Evolutionary conservation across 2,888 invertebrate species (phyloP).

Genomic region (Calliopum simillimum): DNA sequence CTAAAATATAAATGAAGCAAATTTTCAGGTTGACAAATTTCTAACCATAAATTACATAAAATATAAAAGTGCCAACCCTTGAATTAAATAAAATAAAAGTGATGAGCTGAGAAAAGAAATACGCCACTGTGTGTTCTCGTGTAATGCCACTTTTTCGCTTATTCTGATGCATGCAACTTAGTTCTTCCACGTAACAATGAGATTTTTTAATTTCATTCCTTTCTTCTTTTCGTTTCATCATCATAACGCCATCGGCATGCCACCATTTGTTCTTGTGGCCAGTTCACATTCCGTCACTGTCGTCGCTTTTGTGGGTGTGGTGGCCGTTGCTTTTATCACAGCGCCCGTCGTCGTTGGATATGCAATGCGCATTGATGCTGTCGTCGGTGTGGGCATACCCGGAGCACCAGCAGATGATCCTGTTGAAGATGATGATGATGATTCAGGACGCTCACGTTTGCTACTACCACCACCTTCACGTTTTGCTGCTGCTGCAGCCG

Average conservation of each 20-base stretch:
- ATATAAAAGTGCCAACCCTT: no score
- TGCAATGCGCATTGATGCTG: slow-evolving; percentile 17
- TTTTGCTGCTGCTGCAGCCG: not conserved
- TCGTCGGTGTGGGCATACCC: not conserved
- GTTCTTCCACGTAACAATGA: not conserved
- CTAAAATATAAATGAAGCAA: no score
- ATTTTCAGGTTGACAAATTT: no score
- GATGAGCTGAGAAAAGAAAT: no score
- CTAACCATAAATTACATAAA: no score
- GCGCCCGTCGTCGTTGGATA: slow-evolving; percentile 17
- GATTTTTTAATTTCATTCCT: not conserved
- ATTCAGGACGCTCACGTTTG: not conserved
- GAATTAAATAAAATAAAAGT: no score
- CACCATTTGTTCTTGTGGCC: not conserved
- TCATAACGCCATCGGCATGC: slow-evolving; percentile 9
- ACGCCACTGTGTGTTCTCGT: no score
- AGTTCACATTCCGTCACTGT: slow-evolving; percentile 18
- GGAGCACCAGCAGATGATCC: no score
- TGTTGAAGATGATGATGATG: not conserved
- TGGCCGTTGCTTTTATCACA: not conserved
- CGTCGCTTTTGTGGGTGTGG: slow-evolving; percentile 19
- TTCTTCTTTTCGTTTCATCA: not conserved
- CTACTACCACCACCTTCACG: not conserved
- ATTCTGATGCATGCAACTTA: no score
- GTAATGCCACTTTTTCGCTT: no score